Percentiles rank a stretch among this genome's conserved stretches.
These are phyloP conservation scores for Catharus ustulatus DNA, from an alignment of 2,797 vertebrate species.

Conservation along the genomic window DNA sequence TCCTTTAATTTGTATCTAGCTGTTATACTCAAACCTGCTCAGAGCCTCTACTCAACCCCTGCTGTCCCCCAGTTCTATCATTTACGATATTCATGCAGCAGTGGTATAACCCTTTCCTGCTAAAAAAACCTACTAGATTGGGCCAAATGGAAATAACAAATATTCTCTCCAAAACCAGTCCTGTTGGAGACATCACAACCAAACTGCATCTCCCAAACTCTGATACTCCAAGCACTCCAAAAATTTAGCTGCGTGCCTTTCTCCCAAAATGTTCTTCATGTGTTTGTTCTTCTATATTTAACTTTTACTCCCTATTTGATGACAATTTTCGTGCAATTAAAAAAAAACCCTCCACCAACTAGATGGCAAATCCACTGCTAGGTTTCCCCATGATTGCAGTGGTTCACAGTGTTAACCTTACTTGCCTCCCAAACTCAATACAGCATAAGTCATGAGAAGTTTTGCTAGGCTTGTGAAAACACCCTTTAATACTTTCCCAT, in stretches of 20 bases:
- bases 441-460: accelerated
- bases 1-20: background rate
- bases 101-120: background rate
- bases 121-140: background rate
- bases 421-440: background rate
- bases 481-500: background rate
- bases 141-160: background rate
- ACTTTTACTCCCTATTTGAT: background rate
- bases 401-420: background rate
- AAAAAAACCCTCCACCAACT: background rate
- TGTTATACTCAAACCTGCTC: background rate
- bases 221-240: background rate
- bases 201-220: background rate
- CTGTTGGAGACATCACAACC: background rate
- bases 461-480: background rate
- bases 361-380: background rate
- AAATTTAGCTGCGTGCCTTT: background rate
- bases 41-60: background rate
- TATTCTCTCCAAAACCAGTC: background rate
- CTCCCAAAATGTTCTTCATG: background rate
- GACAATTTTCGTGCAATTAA: background rate
- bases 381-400: background rate
- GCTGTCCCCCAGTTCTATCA: background rate
- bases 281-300: background rate
- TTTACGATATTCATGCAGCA: background rate